phyloP scores from a whole-genome alignment of 2,797 vertebrate species.

The Heteromormyrus szaboi region DNA sequence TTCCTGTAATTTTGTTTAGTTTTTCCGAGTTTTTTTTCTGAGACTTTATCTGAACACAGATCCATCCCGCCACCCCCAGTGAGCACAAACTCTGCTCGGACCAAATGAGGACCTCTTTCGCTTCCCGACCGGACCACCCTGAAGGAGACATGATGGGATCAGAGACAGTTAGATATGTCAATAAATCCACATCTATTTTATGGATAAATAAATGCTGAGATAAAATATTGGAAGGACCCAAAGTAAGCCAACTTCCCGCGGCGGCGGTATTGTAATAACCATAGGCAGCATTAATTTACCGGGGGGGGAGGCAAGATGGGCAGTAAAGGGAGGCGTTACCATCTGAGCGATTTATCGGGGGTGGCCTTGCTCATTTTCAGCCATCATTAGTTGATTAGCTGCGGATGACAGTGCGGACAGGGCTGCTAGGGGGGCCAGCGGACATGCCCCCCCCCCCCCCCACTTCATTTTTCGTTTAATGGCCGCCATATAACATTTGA shows the following conservation, averaged over 20 bases:
- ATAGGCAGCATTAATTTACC: conserved; percentile 69
- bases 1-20: neutral
- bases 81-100: neutral
- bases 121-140: conserved; percentile 61
- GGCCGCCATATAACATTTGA: neutral
- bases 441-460: conserved; percentile 46
- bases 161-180: conserved; percentile 22
- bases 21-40: neutral
- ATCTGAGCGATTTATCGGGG: conserved; percentile 70
- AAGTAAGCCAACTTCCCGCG: conserved; percentile 64
- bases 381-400: conserved; percentile 81
- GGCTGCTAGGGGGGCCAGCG: conserved; percentile 52
- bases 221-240: conserved; percentile 70
- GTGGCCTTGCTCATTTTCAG: conserved; percentile 73
- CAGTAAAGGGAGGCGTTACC: conserved; percentile 75
- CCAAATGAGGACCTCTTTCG: conserved; percentile 49
- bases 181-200: conserved; percentile 78
- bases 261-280: conserved; percentile 65
- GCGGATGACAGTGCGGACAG: conserved; percentile 66
- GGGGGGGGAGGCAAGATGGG: conserved; percentile 60
- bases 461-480: conserved; percentile 9
- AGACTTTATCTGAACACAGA: neutral
- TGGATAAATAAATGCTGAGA: conserved; percentile 80
- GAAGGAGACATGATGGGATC: conserved; percentile 56
- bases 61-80: conserved; percentile 1